Conservation (phyloP, 1,140 invertebrate species). For the Chionoecetes opilio region DNA sequence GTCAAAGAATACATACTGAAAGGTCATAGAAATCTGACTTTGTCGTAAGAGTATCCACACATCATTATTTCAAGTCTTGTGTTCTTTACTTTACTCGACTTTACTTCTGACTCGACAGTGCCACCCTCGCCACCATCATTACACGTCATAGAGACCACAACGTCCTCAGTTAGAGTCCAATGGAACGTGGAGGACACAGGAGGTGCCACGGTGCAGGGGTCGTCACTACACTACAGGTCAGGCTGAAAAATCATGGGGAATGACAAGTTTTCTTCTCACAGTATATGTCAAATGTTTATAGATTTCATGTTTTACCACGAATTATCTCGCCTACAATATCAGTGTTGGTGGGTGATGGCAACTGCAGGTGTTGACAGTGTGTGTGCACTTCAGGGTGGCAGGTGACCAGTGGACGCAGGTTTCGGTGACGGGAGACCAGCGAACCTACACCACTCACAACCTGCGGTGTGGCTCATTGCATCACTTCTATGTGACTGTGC, state of each 20-base stretch:
- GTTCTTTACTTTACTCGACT: neutral
- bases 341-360: too few species aligned
- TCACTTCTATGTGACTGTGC: constrained; percentile 82
- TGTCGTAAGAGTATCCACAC: too few species aligned
- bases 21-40: too few species aligned
- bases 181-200: constrained; percentile 81
- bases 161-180: constrained; percentile 79
- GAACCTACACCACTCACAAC: constrained; percentile 89
- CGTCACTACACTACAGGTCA: constrained; percentile 84
- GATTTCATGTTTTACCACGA: too few species aligned
- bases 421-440: constrained; percentile 82
- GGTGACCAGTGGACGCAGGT: constrained; percentile 68
- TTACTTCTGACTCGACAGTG: constrained; percentile 65
- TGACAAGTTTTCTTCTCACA: too few species aligned
- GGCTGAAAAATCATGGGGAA: constrained; percentile 83
- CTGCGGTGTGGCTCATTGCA: constrained; percentile 89
- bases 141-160: constrained; percentile 76
- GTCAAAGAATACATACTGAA: too few species aligned
- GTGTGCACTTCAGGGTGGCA: constrained; percentile 53
- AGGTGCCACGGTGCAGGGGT: constrained; percentile 83
- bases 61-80: too few species aligned
- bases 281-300: too few species aligned
- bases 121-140: constrained; percentile 80
- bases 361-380: too few species aligned
- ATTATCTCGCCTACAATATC: too few species aligned